Conservation (phyloP, 2,888 invertebrate species). For the Tetramorium bicarinatum region DNA sequence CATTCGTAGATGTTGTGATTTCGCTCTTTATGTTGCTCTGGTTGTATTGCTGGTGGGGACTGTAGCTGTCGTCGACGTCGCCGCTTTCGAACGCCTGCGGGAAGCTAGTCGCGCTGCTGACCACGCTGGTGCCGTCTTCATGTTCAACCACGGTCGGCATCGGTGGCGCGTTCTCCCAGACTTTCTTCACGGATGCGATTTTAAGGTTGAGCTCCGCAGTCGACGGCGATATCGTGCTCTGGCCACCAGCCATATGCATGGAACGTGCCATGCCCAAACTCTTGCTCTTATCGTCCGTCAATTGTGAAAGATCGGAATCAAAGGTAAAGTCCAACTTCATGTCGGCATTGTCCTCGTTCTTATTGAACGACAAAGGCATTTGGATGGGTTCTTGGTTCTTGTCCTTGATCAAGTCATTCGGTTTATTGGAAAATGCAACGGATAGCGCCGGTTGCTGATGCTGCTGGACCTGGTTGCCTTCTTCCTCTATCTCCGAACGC, state of each 20-base stretch:
- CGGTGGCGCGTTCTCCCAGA: conserved; percentile 91
- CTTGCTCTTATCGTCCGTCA: conserved; percentile 91
- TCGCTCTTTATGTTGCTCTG: conserved; percentile 87
- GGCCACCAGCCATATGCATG: conserved; percentile 89
- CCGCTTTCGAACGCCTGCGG: conserved; percentile 86
- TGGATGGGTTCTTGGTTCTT: conserved; percentile 87
- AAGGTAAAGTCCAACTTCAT: conserved; percentile 97
- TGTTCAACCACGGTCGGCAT: conserved; percentile 91
- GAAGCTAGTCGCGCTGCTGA: conserved; percentile 83
- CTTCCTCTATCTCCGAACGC: conserved; percentile 88
- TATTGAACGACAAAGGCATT: conserved; percentile 91
- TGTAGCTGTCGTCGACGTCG: conserved; percentile 87
- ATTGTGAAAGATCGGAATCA: conserved; percentile 93
- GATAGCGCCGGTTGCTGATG: conserved; percentile 85
- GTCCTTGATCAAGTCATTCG: conserved; percentile 86
- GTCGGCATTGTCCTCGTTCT: conserved; percentile 92
- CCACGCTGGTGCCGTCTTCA: conserved; percentile 87
- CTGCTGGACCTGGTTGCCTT: conserved; percentile 85
- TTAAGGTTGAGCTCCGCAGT: conserved; percentile 97
- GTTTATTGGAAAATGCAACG: conserved; percentile 86
- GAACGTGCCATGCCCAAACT: conserved; percentile 88
- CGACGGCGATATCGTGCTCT: conserved; percentile 92
- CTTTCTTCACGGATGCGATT: conserved; percentile 97
- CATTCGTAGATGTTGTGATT: conserved; percentile 90
- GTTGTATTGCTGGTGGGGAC: conserved; percentile 87